These are phyloP conservation scores for Darevskia mixta DNA, from an alignment of 2,797 vertebrate genomes.

Conservation along the genomic window DNA sequence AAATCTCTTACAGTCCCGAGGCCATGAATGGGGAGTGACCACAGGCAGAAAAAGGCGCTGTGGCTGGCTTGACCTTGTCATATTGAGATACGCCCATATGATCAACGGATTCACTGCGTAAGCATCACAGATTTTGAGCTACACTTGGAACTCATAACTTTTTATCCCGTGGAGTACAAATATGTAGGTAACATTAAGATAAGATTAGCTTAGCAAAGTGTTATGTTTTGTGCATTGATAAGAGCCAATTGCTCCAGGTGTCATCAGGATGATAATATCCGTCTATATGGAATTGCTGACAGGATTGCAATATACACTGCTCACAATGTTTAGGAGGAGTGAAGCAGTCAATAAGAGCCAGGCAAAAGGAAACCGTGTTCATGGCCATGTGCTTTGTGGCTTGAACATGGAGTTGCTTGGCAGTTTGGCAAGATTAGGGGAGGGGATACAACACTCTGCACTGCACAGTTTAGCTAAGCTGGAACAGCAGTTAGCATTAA, in stretches of 20 bases:
- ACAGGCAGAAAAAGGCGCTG: slow-evolving; percentile 97
- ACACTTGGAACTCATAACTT: slow-evolving; percentile 75
- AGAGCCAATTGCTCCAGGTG: slow-evolving; percentile 37
- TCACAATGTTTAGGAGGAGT: neutral
- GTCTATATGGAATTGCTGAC: neutral
- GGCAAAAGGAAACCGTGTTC: neutral
- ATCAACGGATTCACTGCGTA: slow-evolving; percentile 98
- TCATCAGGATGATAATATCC: slow-evolving; percentile 30
- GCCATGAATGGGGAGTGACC: slow-evolving; percentile 96
- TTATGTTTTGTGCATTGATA: slow-evolving; percentile 62
- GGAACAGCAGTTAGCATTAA: neutral
- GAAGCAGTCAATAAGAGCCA: neutral
- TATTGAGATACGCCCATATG: slow-evolving; percentile 97
- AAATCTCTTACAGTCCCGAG: slow-evolving; percentile 92
- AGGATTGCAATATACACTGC: neutral
- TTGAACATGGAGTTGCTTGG: neutral
- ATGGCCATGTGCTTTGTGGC: neutral
- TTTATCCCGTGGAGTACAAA: slow-evolving; percentile 72
- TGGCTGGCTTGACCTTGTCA: slow-evolving; percentile 97
- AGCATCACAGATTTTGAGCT: slow-evolving; percentile 80
- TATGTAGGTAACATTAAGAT: slow-evolving; percentile 76
- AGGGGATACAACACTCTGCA: neutral
- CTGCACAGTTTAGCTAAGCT: neutral
- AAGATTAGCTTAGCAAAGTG: slow-evolving; percentile 69
- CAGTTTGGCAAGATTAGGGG: neutral